phyloP scores from a whole-genome alignment of 2,888 invertebrate species.

The Sminthurides aquaticus region DNA sequence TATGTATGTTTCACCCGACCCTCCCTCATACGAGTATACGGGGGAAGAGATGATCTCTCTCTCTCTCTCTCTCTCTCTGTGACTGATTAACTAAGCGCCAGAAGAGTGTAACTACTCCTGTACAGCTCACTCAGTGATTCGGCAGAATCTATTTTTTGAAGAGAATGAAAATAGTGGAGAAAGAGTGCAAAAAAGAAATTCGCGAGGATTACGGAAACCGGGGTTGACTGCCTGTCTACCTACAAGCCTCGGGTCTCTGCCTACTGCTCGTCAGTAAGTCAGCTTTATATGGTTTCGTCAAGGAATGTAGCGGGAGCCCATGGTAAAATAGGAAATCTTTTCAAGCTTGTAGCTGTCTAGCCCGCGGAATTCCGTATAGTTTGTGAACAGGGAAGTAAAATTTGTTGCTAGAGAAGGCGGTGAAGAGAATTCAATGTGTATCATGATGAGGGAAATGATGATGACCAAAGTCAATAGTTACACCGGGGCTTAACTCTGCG shows the following conservation, averaged over 20 bases:
- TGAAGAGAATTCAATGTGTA: neutral
- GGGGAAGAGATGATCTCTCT: neutral
- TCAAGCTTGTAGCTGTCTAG: too few species aligned
- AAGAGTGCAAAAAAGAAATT: neutral
- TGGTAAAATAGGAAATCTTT: too few species aligned
- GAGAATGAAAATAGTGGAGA: neutral
- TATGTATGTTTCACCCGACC: too few species aligned
- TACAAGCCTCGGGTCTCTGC: too few species aligned
- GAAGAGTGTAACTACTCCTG: too few species aligned
- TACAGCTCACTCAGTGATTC: conserved; percentile 24
- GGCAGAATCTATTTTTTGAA: conserved; percentile 16
- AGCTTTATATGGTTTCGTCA: neutral
- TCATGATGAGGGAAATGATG: neutral
- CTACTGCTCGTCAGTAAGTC: neutral
- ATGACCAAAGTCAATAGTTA: neutral
- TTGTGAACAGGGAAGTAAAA: neutral
- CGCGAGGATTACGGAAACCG: neutral
- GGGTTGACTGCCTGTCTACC: neutral
- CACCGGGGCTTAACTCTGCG: neutral
- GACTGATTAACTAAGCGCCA: neutral
- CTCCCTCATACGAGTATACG: too few species aligned
- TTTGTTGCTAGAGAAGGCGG: neutral
- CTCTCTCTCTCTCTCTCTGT: neutral
- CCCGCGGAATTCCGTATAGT: neutral
- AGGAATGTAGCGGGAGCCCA: too few species aligned